Conservation (phyloP, 2,797 vertebrate genomes). For the Tiaroga cobitis region DNA sequence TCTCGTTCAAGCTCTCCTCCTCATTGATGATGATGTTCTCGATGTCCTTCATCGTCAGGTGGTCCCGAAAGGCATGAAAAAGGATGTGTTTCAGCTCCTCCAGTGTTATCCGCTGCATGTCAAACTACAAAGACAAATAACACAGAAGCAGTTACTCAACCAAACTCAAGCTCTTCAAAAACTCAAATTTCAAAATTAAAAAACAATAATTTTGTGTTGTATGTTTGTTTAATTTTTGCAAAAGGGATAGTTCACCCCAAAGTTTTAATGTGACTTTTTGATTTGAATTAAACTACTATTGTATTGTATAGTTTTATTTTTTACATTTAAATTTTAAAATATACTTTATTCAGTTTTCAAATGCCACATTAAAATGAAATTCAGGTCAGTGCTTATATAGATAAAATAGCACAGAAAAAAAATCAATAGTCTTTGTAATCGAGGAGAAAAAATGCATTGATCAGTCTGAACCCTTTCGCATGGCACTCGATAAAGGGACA, state of each 20-base stretch:
- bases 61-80: slow-evolving; percentile 97
- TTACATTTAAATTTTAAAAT: background rate
- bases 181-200: background rate
- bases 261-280: background rate
- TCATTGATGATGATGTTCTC: slow-evolving; percentile 99
- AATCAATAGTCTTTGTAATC: background rate
- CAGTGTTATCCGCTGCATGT: slow-evolving; percentile 97
- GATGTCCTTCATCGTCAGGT: slow-evolving; percentile 99
- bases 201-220: background rate
- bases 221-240: background rate
- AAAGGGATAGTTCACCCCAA: background rate
- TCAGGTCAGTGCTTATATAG: background rate
- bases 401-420: background rate
- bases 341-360: background rate
- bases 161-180: slow-evolving; percentile 7
- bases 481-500: background rate
- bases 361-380: background rate
- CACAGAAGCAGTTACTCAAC: slow-evolving; percentile 9
- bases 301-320: background rate
- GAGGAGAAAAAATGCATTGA: slow-evolving; percentile 1
- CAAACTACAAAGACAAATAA: slow-evolving; percentile 82
- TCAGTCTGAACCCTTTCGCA: background rate
- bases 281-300: background rate
- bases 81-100: slow-evolving; percentile 98
- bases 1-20: slow-evolving; percentile 97